Conservation (phyloP, 2,888 invertebrate genomes). For the Pammene fasciana region DNA sequence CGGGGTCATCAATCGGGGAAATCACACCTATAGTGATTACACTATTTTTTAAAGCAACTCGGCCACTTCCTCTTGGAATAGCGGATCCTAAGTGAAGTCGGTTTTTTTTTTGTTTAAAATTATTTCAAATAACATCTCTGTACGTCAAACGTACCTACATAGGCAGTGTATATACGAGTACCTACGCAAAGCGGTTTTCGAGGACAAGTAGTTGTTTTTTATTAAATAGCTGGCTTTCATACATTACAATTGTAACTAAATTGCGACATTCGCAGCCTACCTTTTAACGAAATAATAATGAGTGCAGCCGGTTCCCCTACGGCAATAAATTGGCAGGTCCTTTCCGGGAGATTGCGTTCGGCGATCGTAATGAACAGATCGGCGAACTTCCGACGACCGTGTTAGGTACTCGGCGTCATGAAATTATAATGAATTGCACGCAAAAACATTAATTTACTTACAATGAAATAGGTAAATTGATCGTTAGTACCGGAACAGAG, state of each 20-base stretch:
- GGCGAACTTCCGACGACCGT: constrained; percentile 52
- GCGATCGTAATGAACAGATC: constrained; percentile 52
- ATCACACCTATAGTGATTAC: too few species aligned
- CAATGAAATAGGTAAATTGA: too few species aligned
- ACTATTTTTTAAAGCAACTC: too few species aligned
- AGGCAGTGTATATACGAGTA: too few species aligned
- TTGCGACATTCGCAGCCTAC: not conserved
- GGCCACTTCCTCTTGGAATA: too few species aligned
- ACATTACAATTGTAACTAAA: constrained; percentile 18
- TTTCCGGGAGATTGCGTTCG: constrained; percentile 61
- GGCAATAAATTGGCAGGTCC: constrained; percentile 52
- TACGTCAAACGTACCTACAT: too few species aligned
- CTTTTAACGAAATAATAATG: constrained; percentile 29
- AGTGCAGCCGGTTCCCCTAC: constrained; percentile 55
- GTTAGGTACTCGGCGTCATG: constrained; percentile 37
- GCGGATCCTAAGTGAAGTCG: too few species aligned
- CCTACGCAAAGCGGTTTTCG: not conserved
- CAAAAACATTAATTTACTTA: too few species aligned
- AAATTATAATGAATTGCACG: constrained; percentile 46
- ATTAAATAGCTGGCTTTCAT: not conserved
- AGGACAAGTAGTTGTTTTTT: not conserved
- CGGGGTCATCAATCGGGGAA: too few species aligned
- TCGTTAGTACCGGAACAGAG: too few species aligned
- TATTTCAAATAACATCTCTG: too few species aligned
- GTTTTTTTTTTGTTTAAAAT: too few species aligned